Percentiles rank a stretch among this genome's conserved stretches.
These are phyloP conservation scores for Phasia obesa DNA, from an alignment of 2,888 invertebrate species.

Conservation along the genomic window DNA sequence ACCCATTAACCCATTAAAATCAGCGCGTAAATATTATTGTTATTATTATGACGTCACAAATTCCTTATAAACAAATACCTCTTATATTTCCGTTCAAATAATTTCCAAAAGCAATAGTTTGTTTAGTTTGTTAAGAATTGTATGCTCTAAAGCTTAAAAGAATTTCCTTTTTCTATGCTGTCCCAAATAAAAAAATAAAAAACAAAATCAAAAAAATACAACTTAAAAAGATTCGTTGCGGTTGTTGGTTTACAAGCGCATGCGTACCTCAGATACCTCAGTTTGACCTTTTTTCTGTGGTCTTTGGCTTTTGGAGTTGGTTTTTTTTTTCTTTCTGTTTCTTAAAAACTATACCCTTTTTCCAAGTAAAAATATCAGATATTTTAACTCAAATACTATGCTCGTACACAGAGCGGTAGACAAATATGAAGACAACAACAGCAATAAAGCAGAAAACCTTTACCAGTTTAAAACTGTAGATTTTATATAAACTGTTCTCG, in stretches of 20 bases:
- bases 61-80: neutral
- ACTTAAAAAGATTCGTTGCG: slow-evolving; percentile 55
- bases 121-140: slow-evolving; percentile 3
- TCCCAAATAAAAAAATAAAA: slow-evolving; percentile 10
- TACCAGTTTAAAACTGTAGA: slow-evolving; percentile 29
- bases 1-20: neutral
- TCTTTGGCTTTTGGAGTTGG: slow-evolving; percentile 25
- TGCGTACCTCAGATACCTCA: slow-evolving; percentile 54
- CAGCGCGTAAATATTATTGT: neutral
- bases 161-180: slow-evolving; percentile 30
- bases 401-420: slow-evolving; percentile 43
- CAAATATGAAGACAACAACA: slow-evolving; percentile 42
- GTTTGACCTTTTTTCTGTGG: slow-evolving; percentile 59
- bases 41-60: neutral
- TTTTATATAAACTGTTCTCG: slow-evolving; percentile 28
- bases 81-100: slow-evolving; percentile 21
- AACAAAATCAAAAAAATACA: neutral
- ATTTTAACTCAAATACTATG: slow-evolving; percentile 57
- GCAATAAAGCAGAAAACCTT: slow-evolving; percentile 42
- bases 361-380: slow-evolving; percentile 71
- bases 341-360: slow-evolving; percentile 67
- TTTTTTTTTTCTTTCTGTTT: slow-evolving; percentile 21
- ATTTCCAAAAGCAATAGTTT: neutral
- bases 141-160: slow-evolving; percentile 11
- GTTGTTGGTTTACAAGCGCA: slow-evolving; percentile 54